These are phyloP conservation scores for Drosophila anomelani DNA, from an alignment of 2,888 invertebrate species.

Conservation along the genomic window DNA sequence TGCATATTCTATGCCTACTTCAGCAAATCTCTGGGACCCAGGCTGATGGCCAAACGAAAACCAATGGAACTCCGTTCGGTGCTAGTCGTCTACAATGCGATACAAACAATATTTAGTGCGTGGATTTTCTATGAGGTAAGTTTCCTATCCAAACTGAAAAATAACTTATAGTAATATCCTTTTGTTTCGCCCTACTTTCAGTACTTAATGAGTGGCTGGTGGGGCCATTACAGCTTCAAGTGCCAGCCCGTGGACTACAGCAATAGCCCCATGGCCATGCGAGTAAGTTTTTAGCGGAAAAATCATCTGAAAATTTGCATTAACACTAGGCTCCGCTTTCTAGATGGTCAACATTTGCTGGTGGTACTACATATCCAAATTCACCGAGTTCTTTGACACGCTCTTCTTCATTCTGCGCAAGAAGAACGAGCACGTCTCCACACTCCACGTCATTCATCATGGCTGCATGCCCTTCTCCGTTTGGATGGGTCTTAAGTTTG, in stretches of 20 bases:
- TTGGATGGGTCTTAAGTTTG: constrained; percentile 98
- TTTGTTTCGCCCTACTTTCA: constrained; percentile 69
- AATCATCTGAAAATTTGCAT: neutral
- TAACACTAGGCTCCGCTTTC: constrained; percentile 13
- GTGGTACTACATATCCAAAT: constrained; percentile 99
- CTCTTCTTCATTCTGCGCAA: constrained; percentile 98
- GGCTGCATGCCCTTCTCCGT: constrained; percentile 98
- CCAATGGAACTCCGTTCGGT: constrained; percentile 92
- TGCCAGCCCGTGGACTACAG: constrained; percentile 96
- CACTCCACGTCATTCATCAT: constrained; percentile 97
- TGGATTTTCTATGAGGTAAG: constrained; percentile 97
- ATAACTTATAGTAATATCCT: neutral
- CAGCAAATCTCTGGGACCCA: constrained; percentile 92
- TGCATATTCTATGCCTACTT: constrained; percentile 94
- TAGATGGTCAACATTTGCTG: constrained; percentile 97
- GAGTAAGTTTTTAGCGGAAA: constrained; percentile 85
- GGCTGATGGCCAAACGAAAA: constrained; percentile 95
- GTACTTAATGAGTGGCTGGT: constrained; percentile 91
- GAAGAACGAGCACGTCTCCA: constrained; percentile 96
- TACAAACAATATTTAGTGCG: constrained; percentile 94
- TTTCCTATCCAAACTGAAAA: too few relatives aligned
- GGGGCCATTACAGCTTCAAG: constrained; percentile 90
- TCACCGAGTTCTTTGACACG: constrained; percentile 98
- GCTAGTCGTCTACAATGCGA: constrained; percentile 94
- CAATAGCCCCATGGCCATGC: constrained; percentile 88